Evolutionary conservation across 2,888 invertebrate genomes (phyloP).

Genomic region (Tetanocera ferruginea): DNA sequence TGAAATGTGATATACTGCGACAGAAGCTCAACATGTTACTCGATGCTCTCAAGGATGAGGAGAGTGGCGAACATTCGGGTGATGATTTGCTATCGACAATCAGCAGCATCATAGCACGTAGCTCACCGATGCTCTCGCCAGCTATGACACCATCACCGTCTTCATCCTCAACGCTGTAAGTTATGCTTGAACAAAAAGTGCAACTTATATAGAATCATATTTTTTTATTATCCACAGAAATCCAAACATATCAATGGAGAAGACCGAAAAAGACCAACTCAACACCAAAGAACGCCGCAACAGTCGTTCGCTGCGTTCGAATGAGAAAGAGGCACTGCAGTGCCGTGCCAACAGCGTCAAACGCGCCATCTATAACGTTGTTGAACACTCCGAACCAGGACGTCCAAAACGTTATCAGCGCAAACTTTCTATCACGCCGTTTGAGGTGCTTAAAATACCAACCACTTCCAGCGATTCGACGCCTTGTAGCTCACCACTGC

Average conservation of each 20-base stretch:
- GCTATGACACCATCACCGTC: conserved; percentile 48
- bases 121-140: conserved; percentile 46
- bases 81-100: conserved; percentile 66
- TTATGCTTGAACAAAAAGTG: too few relatives aligned
- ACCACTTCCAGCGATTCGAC: conserved; percentile 64
- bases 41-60: conserved; percentile 80
- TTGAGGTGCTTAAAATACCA: conserved; percentile 65
- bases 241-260: conserved; percentile 70
- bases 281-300: conserved; percentile 70
- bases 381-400: conserved; percentile 81
- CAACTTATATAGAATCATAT: too few relatives aligned
- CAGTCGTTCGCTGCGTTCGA: conserved; percentile 69
- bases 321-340: conserved; percentile 74
- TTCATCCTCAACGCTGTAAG: conserved; percentile 45
- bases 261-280: conserved; percentile 72
- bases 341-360: conserved; percentile 85
- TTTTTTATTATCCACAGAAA: conserved; percentile 51
- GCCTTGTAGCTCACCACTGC: conserved; percentile 65
- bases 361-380: conserved; percentile 83
- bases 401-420: conserved; percentile 72
- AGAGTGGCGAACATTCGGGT: conserved; percentile 68
- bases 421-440: conserved; percentile 68
- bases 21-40: conserved; percentile 82
- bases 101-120: conserved; percentile 60
- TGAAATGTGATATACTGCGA: conserved; percentile 79